Percentiles rank a stretch among this genome's conserved stretches.
phyloP scores from a whole-genome alignment of 2,888 invertebrate species.

The Mellilla xanthometata region DNA sequence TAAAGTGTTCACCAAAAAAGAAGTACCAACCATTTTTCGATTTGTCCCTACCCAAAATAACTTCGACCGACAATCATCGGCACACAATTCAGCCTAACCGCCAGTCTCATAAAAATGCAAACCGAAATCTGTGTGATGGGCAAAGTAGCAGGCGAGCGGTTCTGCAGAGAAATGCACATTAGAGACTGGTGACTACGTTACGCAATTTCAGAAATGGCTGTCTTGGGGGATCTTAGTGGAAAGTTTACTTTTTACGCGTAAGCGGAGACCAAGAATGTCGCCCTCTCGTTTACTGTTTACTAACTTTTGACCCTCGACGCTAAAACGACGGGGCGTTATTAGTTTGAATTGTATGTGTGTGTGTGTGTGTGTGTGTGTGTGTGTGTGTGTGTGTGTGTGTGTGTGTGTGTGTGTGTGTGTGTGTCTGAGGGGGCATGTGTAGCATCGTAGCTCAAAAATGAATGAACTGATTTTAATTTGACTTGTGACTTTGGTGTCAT shows the following conservation, averaged over 20 bases:
- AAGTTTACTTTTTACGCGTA: conserved; percentile 24
- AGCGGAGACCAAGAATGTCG: conserved; percentile 15
- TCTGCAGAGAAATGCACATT: conserved; percentile 27
- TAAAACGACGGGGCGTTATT: no score
- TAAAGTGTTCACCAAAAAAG: no score
- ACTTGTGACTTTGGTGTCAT: no score
- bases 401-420: no score
- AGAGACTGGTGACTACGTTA: conserved; percentile 31
- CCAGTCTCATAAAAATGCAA: conserved; percentile 20
- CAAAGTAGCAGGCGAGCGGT: conserved; percentile 16
- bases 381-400: no score
- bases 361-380: no score
- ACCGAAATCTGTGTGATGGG: conserved; percentile 18
- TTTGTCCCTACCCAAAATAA: conserved; percentile 3
- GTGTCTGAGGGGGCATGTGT: no score
- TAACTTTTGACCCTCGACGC: no score
- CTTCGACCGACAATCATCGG: conserved; percentile 7
- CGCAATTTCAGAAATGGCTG: conserved; percentile 29
- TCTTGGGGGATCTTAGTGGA: conserved; percentile 23
- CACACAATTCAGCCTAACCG: conserved; percentile 11
- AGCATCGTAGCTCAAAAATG: no score
- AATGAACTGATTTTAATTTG: no score
- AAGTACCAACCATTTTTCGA: neutral
- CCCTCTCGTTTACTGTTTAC: conserved; percentile 5
- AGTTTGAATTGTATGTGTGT: no score